Percentiles rank a stretch among this genome's conserved stretches.
Evolutionary conservation across 2,113 vertebrate species (phyloP).

Genomic region (Scytalopus superciliaris): DNA sequence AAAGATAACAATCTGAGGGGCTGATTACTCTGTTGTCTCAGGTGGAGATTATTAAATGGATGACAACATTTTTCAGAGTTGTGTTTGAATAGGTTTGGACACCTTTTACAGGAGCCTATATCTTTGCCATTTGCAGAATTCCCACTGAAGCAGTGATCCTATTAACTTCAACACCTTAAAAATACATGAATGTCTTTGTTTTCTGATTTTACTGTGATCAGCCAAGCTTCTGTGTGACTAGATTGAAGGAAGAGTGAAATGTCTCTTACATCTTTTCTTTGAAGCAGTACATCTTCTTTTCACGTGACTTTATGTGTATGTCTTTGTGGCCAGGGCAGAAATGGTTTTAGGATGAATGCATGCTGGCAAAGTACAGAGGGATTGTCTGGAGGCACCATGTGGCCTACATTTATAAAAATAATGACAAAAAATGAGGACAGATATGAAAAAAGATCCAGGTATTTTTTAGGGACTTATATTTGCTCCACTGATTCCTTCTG

Average conservation of each 20-base stretch:
- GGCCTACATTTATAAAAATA: constrained; percentile 17
- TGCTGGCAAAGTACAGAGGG: neutral
- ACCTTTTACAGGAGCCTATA: neutral
- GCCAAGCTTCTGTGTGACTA: neutral
- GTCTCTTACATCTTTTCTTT: neutral
- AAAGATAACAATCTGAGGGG: neutral
- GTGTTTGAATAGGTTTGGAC: neutral
- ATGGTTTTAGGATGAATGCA: neutral
- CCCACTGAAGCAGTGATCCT: neutral
- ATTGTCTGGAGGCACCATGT: neutral
- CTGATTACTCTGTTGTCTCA: neutral
- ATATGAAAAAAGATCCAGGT: neutral
- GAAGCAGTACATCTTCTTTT: neutral
- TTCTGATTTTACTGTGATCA: neutral
- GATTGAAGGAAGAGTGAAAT: neutral
- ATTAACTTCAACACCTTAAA: neutral
- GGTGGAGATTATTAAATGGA: neutral
- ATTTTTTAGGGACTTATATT: neutral
- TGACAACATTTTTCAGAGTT: neutral
- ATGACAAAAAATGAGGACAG: neutral
- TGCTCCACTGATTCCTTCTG: neutral
- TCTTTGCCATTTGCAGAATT: constrained; percentile 19
- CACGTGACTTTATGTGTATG: neutral
- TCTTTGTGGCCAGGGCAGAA: neutral
- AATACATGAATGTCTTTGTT: neutral